phyloP scores from a whole-genome alignment of 2,797 vertebrate genomes.

The Clarias fuscus region DNA sequence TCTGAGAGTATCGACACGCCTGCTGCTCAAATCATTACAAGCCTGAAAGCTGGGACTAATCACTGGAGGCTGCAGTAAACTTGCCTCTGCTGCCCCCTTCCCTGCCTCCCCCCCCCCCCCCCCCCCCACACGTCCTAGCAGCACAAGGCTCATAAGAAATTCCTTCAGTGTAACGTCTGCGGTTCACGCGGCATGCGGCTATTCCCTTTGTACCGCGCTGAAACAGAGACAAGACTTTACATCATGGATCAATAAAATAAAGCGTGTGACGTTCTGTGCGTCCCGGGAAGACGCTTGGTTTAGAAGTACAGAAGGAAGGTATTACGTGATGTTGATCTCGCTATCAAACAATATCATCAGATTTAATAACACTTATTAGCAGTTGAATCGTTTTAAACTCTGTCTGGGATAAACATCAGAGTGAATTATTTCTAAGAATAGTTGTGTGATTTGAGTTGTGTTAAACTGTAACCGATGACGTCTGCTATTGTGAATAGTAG shows the following conservation, averaged over 20 bases:
- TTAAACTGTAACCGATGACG: not conserved
- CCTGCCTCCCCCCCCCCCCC: conserved; percentile 52
- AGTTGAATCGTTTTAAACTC: too few species aligned
- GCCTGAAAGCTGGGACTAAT: conserved; percentile 66
- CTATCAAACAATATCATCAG: not conserved
- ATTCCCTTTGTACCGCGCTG: not conserved
- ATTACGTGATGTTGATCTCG: not conserved
- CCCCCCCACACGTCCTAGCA: conserved; percentile 14
- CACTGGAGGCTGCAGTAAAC: conserved; percentile 73
- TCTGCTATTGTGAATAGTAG: not conserved
- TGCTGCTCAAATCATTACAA: conserved; percentile 62
- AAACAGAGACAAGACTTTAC: not conserved
- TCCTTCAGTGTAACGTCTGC: conserved; percentile 35
- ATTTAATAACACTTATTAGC: not conserved
- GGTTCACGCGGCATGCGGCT: conserved; percentile 21
- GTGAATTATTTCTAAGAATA: not conserved
- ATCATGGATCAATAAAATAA: conserved; percentile 22
- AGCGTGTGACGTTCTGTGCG: not conserved
- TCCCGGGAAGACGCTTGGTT: not conserved
- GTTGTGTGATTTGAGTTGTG: not conserved
- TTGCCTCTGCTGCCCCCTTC: conserved; percentile 59
- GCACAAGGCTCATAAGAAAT: conserved; percentile 43
- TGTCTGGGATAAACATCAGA: not conserved
- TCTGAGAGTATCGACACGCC: conserved; percentile 59
- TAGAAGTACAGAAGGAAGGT: not conserved